A percentile compares a stretch with the other conserved stretches of the same genome.
phyloP scores from a whole-genome alignment of 2,888 invertebrate species.

The Dexiosoma caninum region DNA sequence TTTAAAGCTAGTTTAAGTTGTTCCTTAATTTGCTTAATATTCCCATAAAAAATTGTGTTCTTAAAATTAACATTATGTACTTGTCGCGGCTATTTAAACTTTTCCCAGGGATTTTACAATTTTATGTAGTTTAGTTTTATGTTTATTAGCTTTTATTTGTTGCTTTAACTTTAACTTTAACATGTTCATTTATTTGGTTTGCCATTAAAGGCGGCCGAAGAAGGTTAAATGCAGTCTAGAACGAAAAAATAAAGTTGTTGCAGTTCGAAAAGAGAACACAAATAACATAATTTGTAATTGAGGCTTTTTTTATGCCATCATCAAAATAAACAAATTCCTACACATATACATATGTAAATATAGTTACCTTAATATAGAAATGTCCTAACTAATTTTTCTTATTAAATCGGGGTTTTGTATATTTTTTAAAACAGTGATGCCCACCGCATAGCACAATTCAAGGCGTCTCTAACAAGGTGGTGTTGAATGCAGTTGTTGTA shows the following conservation, averaged over 20 bases:
- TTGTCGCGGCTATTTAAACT: slow-evolving; percentile 47
- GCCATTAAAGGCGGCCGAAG: slow-evolving; percentile 27
- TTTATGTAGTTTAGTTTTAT: background rate
- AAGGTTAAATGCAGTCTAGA: slow-evolving; percentile 1
- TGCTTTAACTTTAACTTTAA: slow-evolving; percentile 41
- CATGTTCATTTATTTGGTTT: slow-evolving; percentile 41
- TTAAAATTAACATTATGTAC: background rate
- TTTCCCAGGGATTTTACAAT: slow-evolving; percentile 27
- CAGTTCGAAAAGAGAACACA: slow-evolving; percentile 21
- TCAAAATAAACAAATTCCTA: slow-evolving; percentile 59
- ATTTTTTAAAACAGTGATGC: too few relatives aligned
- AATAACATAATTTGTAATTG: slow-evolving; percentile 63
- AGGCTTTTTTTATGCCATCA: slow-evolving; percentile 63
- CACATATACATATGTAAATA: background rate
- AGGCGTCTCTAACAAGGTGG: too few relatives aligned
- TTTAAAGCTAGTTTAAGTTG: background rate
- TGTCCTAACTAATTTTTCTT: too few relatives aligned
- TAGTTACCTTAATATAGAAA: too few relatives aligned
- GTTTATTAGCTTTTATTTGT: slow-evolving; percentile 1
- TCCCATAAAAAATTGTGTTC: slow-evolving; percentile 24
- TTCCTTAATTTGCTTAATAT: slow-evolving; percentile 4
- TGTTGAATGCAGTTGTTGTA: too few relatives aligned
- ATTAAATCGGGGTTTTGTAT: too few relatives aligned
- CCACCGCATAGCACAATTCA: too few relatives aligned
- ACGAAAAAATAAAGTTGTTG: slow-evolving; percentile 16